Base-by-base conservation (phyloP, 2,113 vertebrate species). In the Colinus virginianus region DNA sequence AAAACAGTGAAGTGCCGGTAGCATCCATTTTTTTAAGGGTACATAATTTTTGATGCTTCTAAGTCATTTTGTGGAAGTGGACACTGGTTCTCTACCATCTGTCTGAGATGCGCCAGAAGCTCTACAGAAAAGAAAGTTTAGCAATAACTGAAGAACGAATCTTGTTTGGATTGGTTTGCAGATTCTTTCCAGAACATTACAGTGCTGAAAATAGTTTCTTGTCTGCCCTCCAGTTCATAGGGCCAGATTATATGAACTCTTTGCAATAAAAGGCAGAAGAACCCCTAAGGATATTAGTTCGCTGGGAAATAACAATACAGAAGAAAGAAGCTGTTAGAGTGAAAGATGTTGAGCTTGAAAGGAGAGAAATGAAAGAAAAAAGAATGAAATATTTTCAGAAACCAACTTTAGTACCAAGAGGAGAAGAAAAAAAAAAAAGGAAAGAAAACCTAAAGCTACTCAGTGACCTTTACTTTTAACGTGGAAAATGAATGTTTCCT, bases 201-300 rank as follows among this genome's bases (percentile, higher is more conserved):
- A 92, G 81, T 20, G 61, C 89, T 82, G 70, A 84, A 96, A 80
- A 91, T 78, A 96, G 92, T 64, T 93, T 93, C 93, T 94, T 74
- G 83, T 94, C 95, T 97, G 92, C 94, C 93, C 95, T 86, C 78
- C 90, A 96, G 97, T 97, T 97, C 97, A 96, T 34, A 81, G 87
- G 96, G 96, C 93, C 28, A 80, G 80, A 84, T 97, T 93, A 95
- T 96, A 95, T 95, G 95, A 96, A 96, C 89, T 90, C 94, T 93
- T 96, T 94, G 91, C 69, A 94, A 92, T 90, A 83, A 96, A 96
- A 95, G 71, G 68, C 55, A 95, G n/a, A 77, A 94, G 91, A 91
- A 82, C 81, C 87, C 87, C 92, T 87, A 90, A 96, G 94, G 94
- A 93, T 93, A 97, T 93, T 93, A 90, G 90, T 85, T 96, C 93